phyloP scores from a whole-genome alignment of 2,888 invertebrate genomes.

The Mythimna impura region DNA sequence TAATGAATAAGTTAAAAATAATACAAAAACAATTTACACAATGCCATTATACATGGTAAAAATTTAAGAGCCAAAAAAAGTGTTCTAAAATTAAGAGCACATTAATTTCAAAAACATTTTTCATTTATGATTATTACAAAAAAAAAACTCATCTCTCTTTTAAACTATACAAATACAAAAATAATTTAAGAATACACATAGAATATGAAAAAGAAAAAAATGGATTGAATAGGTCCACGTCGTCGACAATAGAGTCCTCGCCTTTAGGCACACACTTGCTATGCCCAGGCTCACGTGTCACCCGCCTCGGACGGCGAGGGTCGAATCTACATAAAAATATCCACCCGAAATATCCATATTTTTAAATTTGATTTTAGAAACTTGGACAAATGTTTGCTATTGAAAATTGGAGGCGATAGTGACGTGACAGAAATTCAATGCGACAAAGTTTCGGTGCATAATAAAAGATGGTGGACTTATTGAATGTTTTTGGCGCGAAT shows the following conservation, averaged over 20 bases:
- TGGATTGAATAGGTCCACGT: slow-evolving; percentile 74
- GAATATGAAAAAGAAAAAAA: slow-evolving; percentile 42
- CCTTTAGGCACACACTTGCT: slow-evolving; percentile 74
- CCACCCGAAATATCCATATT: slow-evolving; percentile 77
- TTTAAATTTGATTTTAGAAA: slow-evolving; percentile 89
- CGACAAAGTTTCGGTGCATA: slow-evolving; percentile 77
- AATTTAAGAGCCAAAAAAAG: too few species aligned
- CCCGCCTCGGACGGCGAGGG: slow-evolving; percentile 83
- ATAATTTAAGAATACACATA: slow-evolving; percentile 15
- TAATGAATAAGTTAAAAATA: too few species aligned
- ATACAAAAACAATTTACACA: too few species aligned
- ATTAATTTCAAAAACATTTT: too few species aligned
- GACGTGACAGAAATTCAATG: slow-evolving; percentile 88
- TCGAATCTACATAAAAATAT: slow-evolving; percentile 86
- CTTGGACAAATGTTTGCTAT: slow-evolving; percentile 89
- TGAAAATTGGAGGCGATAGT: slow-evolving; percentile 86
- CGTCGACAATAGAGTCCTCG: slow-evolving; percentile 74
- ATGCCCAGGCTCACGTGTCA: slow-evolving; percentile 83
- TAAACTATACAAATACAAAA: not conserved
- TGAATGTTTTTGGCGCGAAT: slow-evolving; percentile 66
- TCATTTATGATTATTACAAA: not conserved
- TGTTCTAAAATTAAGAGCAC: too few species aligned
- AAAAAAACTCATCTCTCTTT: not conserved
- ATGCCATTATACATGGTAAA: too few species aligned
- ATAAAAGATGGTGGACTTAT: slow-evolving; percentile 71